These are phyloP conservation scores for Rhagoletis pomonella DNA, from an alignment of 1,140 invertebrate genomes.

Conservation along the genomic window DNA sequence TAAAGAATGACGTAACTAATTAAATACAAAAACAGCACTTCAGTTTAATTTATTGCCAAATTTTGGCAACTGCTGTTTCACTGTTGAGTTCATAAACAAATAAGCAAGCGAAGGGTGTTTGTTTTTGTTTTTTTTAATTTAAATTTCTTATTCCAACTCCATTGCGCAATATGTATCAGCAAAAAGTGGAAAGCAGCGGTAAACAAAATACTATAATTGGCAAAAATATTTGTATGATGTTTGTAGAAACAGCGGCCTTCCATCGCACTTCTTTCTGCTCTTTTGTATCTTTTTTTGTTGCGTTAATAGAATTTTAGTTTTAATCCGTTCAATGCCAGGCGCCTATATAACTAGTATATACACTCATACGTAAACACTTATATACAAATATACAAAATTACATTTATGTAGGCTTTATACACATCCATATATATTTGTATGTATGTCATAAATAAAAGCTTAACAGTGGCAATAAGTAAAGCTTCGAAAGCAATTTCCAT, in stretches of 20 bases:
- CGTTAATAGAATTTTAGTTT: too few species aligned
- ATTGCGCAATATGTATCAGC: too few species aligned
- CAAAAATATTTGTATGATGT: too few species aligned
- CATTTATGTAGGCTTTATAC: neutral
- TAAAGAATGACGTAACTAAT: neutral
- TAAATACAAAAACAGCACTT: neutral
- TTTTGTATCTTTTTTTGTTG: too few species aligned
- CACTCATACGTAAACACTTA: too few species aligned
- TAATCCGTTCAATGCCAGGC: too few species aligned
- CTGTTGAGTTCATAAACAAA: neutral
- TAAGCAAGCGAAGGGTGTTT: neutral
- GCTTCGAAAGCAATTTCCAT: constrained; percentile 9
- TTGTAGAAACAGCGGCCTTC: too few species aligned
- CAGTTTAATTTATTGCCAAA: neutral
- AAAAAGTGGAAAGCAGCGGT: neutral
- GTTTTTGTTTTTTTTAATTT: neutral
- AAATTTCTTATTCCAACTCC: too few species aligned
- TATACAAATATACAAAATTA: neutral
- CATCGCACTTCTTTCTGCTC: too few species aligned
- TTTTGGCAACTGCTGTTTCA: neutral
- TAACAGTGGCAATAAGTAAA: neutral
- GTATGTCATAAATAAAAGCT: neutral
- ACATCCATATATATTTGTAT: neutral
- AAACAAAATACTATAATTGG: too few species aligned
- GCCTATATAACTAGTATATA: neutral